phyloP scores from a whole-genome alignment of 2,113 vertebrate species.

The Tupaia chinensis region DNA sequence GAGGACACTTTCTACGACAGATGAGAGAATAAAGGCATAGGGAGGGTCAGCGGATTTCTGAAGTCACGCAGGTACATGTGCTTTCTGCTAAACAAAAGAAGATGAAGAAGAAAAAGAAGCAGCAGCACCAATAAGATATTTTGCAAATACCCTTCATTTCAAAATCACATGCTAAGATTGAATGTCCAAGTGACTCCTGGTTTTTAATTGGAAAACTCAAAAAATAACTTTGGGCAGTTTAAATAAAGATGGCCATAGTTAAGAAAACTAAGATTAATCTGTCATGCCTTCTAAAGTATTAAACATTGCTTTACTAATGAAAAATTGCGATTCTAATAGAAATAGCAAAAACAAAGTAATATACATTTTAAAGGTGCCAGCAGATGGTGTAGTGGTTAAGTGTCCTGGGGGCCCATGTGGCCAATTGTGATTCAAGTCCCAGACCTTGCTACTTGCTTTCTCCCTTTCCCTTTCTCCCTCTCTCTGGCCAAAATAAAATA shows the following conservation, averaged over 20 bases:
- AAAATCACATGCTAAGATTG: background rate
- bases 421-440: too few species aligned
- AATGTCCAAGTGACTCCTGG: background rate
- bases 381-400: too few species aligned
- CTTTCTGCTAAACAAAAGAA: too few species aligned
- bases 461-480: too few species aligned
- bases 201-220: background rate
- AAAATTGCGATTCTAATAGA: background rate
- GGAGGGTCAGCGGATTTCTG: too few species aligned
- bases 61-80: too few species aligned
- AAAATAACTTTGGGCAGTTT: background rate
- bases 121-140: background rate
- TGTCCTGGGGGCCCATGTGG: too few species aligned
- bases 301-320: background rate
- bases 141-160: background rate
- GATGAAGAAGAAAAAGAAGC: too few species aligned
- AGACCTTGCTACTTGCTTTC: too few species aligned
- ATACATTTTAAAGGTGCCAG: constrained; percentile 13
- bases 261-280: background rate
- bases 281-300: background rate
- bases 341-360: background rate
- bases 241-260: background rate
- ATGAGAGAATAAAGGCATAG: too few species aligned
- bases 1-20: too few species aligned
- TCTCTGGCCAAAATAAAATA: too few species aligned